These are phyloP conservation scores for Parascotia fuliginaria DNA, from an alignment of 2,888 invertebrate genomes.

Conservation along the genomic window DNA sequence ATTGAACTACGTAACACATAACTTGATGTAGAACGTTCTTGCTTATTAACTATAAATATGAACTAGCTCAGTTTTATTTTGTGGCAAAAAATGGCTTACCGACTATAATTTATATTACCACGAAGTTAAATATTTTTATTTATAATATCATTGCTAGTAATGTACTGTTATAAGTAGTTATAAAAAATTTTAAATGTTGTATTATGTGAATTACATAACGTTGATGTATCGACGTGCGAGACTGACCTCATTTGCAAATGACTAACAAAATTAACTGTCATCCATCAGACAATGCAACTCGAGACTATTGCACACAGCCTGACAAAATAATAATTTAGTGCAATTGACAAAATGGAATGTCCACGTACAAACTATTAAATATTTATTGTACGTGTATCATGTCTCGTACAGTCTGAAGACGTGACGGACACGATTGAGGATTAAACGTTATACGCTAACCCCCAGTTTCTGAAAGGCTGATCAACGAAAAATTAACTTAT, in stretches of 20 bases:
- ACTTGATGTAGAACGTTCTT: conserved; percentile 22
- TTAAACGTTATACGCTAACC: too few species aligned
- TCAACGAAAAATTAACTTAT: too few species aligned
- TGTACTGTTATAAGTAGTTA: neutral
- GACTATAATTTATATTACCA: too few species aligned
- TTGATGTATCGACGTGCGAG: conserved; percentile 45
- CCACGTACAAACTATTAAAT: conserved; percentile 22
- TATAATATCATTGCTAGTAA: neutral
- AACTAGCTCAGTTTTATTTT: neutral
- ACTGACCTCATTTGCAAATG: conserved; percentile 54
- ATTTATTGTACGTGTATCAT: conserved; percentile 6
- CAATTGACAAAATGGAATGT: conserved; percentile 35
- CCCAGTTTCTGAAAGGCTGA: too few species aligned
- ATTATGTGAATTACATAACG: conserved; percentile 41
- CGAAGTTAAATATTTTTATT: too few species aligned
- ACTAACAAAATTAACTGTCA: conserved; percentile 44
- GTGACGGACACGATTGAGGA: conserved; percentile 43
- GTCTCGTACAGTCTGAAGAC: conserved; percentile 33
- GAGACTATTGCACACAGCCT: conserved; percentile 32
- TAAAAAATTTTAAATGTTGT: conserved; percentile 9
- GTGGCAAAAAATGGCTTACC: neutral
- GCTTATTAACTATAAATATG: neutral
- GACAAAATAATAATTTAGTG: conserved; percentile 44
- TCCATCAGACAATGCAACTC: conserved; percentile 40
- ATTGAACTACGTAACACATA: conserved; percentile 40